Conservation (phyloP, 2,888 invertebrate genomes). For the Copidosoma aretas region DNA sequence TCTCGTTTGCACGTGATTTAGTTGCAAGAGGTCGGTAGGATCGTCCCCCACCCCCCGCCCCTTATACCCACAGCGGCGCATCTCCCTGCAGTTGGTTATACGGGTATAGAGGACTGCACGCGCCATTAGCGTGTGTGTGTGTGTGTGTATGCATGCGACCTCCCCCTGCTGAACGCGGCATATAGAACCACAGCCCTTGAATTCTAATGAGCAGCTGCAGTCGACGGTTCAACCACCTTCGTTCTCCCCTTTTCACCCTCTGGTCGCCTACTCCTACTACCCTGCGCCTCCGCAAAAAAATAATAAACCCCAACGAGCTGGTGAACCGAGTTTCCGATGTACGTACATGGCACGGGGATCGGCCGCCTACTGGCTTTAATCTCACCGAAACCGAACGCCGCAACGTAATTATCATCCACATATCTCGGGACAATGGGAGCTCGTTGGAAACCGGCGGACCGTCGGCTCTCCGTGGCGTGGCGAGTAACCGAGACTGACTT, state of each 20-base stretch:
- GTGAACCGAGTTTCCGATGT: constrained; percentile 3
- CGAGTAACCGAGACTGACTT: too few species aligned
- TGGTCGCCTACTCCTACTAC: not conserved
- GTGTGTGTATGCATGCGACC: not conserved
- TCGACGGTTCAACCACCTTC: not conserved
- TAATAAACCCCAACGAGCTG: not conserved
- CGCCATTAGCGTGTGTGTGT: constrained; percentile 3
- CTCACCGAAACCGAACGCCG: not conserved
- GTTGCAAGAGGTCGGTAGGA: constrained; percentile 17
- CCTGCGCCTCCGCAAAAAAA: not conserved
- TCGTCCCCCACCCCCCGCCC: too few species aligned
- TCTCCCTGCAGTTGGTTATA: not conserved
- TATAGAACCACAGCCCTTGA: constrained; percentile 3
- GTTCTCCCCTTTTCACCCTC: not conserved
- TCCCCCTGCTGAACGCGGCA: too few species aligned
- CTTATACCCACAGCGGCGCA: too few species aligned
- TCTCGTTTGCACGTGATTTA: constrained; percentile 41
- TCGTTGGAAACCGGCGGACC: constrained; percentile 51
- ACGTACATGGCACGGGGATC: too few species aligned
- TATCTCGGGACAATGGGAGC: constrained; percentile 54
- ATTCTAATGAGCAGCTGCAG: constrained; percentile 16
- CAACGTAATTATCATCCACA: constrained; percentile 58
- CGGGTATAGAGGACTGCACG: not conserved
- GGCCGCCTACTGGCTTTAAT: constrained; percentile 4
- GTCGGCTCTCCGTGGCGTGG: constrained; percentile 18